Conservation (phyloP, 2,797 vertebrate species). For the Eulemur albifrons region DNA sequence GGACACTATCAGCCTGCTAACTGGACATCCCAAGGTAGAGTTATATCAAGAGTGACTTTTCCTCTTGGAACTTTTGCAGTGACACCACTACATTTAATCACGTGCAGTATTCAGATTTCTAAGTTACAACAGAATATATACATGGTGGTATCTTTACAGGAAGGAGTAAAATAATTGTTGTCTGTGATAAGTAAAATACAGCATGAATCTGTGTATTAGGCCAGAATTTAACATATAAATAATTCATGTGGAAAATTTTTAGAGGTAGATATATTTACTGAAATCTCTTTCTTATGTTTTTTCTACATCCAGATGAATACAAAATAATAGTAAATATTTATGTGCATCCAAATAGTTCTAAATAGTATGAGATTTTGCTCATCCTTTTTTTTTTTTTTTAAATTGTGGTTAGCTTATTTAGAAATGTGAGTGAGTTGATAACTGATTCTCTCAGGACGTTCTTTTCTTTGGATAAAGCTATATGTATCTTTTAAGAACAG, state of each 20-base stretch:
- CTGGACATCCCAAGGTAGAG: not conserved
- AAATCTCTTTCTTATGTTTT: not conserved
- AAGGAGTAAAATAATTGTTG: constrained; percentile 12
- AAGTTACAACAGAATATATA: not conserved
- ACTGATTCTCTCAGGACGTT: not conserved
- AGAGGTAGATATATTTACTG: not conserved
- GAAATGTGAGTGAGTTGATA: constrained; percentile 23
- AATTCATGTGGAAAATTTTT: not conserved
- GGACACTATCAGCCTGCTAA: not conserved
- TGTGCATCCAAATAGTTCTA: not conserved
- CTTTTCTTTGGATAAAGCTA: constrained; percentile 38
- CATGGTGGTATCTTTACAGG: not conserved
- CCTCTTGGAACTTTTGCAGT: not conserved
- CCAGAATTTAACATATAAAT: not conserved
- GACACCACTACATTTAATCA: not conserved
- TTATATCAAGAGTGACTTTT: not conserved
- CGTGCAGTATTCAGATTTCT: not conserved
- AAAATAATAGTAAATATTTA: not conserved
- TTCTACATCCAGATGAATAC: not conserved
- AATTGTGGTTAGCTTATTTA: not conserved
- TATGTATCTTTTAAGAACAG: constrained; percentile 41
- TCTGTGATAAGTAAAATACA: not conserved
- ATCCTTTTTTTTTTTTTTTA: not conserved
- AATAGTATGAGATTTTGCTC: not conserved
- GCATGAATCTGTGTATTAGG: not conserved